Evolutionary conservation across 2,888 invertebrate species (phyloP), one percentile per base, ranked within the genome.

Genomic region (Cerastis rubricosa): DNA sequence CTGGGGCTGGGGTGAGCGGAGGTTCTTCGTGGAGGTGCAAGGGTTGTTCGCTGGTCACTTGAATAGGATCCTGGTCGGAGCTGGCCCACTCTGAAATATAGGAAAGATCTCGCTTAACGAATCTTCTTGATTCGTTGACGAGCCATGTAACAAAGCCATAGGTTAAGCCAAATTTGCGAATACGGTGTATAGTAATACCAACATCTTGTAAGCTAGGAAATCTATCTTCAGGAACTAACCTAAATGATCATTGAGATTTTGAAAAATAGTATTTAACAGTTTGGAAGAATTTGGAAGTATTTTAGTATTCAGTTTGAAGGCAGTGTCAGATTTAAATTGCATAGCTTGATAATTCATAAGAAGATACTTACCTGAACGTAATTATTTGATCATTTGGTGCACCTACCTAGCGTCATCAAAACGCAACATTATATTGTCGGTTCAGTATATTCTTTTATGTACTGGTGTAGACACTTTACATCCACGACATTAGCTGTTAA

Each of bases 71-170:
- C 84, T 88, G 91, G 84, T 84, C 85, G 81, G 90, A 85, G 86
- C 88, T 86, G 89, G 89, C 86, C 88, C 89, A 84, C 81, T 93
- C 95, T 95, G 95, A 92, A 95, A 95, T 90, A 92, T 79, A 89
- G 89, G 92, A 94, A 94, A 93, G 76, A 89, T 84, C 91, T 89
- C 91, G 90, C 93, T 94, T 92, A 86, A 92, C 92, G 94, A 94
- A 94, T 91, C 93, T 76, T 74, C 76, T 82, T 66, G 91, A 94
- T 92, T 92, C 92, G 91, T 90, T 67, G 70, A 70, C 75, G 81
- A 85, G 85, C 88, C 80, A 89, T 87, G 84, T 75, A 64, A 77
- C 84, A 88, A 88, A 87, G 88, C 88, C 87, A 87, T 75, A 83
- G 74, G 51, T 76, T 74, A 66, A 76, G 68, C 79, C n/a, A 45